Evolutionary conservation across 1,140 invertebrate species (phyloP).

Genomic region (Cecropterus lyciades): DNA sequence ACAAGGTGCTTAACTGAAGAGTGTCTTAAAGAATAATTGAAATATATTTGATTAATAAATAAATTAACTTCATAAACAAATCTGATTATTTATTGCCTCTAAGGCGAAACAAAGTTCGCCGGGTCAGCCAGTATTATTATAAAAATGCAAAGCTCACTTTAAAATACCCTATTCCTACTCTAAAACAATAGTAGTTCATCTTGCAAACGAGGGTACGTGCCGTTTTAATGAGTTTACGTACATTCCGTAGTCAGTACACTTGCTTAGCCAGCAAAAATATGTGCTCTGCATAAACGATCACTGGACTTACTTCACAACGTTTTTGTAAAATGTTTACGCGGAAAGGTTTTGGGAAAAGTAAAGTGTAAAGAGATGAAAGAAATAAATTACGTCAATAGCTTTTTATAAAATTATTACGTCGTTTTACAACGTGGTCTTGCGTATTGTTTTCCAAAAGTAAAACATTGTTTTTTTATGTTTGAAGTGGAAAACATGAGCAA

Average conservation of each 20-base stretch:
- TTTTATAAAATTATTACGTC: conserved; percentile 21
- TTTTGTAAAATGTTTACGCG: not conserved
- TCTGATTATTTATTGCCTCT: conserved; percentile 6
- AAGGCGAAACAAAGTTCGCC: conserved; percentile 5
- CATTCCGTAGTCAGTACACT: conserved; percentile 30
- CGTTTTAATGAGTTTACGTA: conserved; percentile 36
- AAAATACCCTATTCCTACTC: no score
- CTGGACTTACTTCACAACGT: not conserved
- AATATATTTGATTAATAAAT: no score
- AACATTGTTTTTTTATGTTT: no score
- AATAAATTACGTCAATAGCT: no score
- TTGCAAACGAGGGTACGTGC: conserved; percentile 19
- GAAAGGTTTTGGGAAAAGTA: conserved; percentile 12
- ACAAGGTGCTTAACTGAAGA: no score
- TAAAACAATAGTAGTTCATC: conserved; percentile 23
- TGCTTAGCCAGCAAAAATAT: conserved; percentile 28
- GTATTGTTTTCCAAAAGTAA: no score
- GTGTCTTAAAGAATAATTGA: no score
- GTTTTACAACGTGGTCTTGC: no score
- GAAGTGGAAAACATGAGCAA: no score
- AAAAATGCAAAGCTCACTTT: no score
- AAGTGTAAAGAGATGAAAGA: no score
- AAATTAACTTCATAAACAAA: no score
- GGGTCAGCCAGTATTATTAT: conserved; percentile 8
- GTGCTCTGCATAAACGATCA: conserved; percentile 31